Base-by-base conservation (phyloP, 2,888 invertebrate genomes). In the Seira musarum region DNA sequence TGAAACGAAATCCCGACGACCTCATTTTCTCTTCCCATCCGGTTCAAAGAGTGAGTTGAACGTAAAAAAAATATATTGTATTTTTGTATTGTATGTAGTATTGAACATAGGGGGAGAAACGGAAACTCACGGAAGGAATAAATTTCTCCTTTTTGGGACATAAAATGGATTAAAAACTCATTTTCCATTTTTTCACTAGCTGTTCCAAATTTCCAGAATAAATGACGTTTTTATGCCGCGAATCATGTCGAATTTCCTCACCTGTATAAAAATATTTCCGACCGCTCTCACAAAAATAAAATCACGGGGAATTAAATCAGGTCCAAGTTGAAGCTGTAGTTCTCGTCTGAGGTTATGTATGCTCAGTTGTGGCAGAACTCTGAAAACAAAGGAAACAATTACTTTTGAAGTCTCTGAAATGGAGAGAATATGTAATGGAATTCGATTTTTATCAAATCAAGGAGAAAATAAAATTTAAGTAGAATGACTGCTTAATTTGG, bases 201-300 rank as follows among this genome's bases (percentile, higher is more conserved):
- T 17, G 40, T 40, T 13, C 40, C 57, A 57, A 57, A 57, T 57
- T 57, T 57, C n/a, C 6, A 40, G 40, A 13, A 13, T 5, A 40
- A 40, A 40, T 13, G 40, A n/a, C n/a, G n/a, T n/a, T n/a, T n/a
- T n/a, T n/a, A n/a, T n/a, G n/a, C n/a, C n/a, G n/a, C n/a, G n/a
- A n/a, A n/a, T n/a, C n/a, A n/a, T n/a, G 3, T 35, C 8, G n/a
- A 5, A 40, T 53, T 19, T 13, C 35, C 83, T 87, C 88, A 90
- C 89, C 88, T 88, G 88, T 57, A 90, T 90, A 84, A 90, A 89
- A 87, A 90, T 90, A 83, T 90, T 87, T n/a, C 90, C 90, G n/a
- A 90, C 90, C 84, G 90, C 89, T 86, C 89, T 88, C 17, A 90
- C 88, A 85, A 90, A 90, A 66, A 90, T 89, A 87, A 88, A 90